Evolutionary conservation across 2,888 invertebrate species (phyloP).

Genomic region (Emmelina monodactyla): DNA sequence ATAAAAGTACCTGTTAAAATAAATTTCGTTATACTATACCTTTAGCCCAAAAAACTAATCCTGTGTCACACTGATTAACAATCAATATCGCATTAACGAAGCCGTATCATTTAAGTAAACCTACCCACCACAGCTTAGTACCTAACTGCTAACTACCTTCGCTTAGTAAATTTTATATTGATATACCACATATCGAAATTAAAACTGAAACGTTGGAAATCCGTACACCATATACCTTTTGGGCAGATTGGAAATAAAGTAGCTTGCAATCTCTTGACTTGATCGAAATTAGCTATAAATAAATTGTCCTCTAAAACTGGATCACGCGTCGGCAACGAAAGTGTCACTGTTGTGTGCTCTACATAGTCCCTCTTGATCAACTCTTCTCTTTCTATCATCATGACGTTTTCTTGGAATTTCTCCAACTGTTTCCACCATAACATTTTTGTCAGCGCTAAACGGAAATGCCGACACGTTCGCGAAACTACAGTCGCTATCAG

Average conservation of each 20-base stretch:
- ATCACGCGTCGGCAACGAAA: conserved; percentile 41
- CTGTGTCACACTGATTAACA: no score
- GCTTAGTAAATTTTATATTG: not conserved
- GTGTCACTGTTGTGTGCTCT: conserved; percentile 41
- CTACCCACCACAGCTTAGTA: conserved; percentile 6
- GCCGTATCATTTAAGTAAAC: no score
- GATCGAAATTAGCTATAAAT: conserved; percentile 50
- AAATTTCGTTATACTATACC: no score
- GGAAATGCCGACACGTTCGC: conserved; percentile 5
- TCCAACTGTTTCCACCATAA: conserved; percentile 63
- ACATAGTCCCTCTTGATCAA: conserved; percentile 34
- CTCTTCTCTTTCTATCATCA: conserved; percentile 52
- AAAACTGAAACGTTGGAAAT: conserved; percentile 1
- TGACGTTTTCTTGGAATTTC: conserved; percentile 37
- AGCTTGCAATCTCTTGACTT: conserved; percentile 72
- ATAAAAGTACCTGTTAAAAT: conserved; percentile 68
- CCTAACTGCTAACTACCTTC: not conserved
- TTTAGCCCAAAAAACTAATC: no score
- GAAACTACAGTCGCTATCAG: not conserved
- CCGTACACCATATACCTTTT: conserved; percentile 41
- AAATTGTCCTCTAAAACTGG: conserved; percentile 47
- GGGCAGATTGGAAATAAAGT: conserved; percentile 69
- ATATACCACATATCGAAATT: conserved; percentile 2
- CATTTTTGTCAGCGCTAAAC: conserved; percentile 32
- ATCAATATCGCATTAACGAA: no score